Evolutionary conservation across 2,113 vertebrate species (phyloP).

Genomic region (Zingel zingel): DNA sequence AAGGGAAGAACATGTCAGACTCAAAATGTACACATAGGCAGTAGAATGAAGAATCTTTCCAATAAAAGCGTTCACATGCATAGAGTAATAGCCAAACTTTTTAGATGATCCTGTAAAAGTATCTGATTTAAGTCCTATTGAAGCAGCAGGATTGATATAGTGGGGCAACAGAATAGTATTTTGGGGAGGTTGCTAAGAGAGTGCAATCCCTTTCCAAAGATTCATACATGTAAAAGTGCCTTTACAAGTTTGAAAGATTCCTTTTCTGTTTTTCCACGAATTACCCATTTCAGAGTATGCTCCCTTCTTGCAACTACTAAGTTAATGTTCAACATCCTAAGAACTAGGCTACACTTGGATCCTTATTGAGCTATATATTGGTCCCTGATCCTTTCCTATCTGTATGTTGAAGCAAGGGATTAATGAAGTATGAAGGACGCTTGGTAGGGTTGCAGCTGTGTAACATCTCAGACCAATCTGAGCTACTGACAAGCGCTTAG

Average conservation of each 20-base stretch:
- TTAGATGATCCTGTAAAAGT: not conserved
- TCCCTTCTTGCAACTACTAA: not conserved
- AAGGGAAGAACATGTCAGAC: not conserved
- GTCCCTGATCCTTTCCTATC: not conserved
- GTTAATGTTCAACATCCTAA: not conserved
- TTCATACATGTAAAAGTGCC: not conserved
- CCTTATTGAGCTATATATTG: not conserved
- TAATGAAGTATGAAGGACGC: constrained; percentile 20
- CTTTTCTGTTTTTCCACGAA: not conserved
- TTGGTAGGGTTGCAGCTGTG: constrained; percentile 61
- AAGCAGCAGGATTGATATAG: not conserved
- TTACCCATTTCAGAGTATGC: not conserved
- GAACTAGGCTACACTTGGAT: not conserved
- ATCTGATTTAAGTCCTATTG: not conserved
- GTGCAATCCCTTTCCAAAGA: not conserved
- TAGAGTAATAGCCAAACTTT: not conserved
- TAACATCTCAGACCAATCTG: constrained; percentile 60
- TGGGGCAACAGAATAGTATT: not conserved
- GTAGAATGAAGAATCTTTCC: not conserved
- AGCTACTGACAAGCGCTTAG: constrained; percentile 62
- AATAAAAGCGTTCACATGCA: not conserved
- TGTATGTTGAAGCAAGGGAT: constrained; percentile 20
- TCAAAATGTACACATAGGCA: not conserved
- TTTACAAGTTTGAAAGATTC: not conserved
- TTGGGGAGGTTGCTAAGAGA: too few relatives aligned